Evolutionary conservation across 2,888 invertebrate genomes (phyloP).

Genomic region (Automeris io): DNA sequence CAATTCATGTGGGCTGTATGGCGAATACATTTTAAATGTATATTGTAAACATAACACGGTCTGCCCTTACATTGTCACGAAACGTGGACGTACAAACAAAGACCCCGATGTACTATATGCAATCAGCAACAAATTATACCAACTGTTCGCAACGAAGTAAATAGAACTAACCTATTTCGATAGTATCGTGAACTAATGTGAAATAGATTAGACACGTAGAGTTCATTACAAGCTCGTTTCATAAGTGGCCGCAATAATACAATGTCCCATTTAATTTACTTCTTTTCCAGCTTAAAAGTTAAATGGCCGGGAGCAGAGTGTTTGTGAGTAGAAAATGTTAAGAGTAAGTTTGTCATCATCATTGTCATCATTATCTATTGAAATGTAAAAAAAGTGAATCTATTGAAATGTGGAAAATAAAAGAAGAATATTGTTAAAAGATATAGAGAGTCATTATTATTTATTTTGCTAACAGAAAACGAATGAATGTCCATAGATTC

Average conservation of each 20-base stretch:
- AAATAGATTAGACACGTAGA: conserved; percentile 38
- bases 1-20: too few species aligned
- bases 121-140: conserved; percentile 4
- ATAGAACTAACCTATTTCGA: conserved; percentile 14
- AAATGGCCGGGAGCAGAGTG: too few species aligned
- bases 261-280: conserved; percentile 8
- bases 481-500: too few species aligned
- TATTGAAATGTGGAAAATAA: too few species aligned
- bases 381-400: too few species aligned
- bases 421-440: too few species aligned
- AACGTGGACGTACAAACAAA: conserved; percentile 3
- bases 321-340: too few species aligned
- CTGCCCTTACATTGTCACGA: conserved; percentile 1
- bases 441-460: too few species aligned
- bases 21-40: neutral
- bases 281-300: conserved; percentile 10
- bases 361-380: too few species aligned
- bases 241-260: conserved; percentile 24
- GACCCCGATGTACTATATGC: neutral
- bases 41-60: neutral
- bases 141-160: conserved; percentile 15
- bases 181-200: conserved; percentile 16
- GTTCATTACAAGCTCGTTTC: conserved; percentile 25
- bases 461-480: too few species aligned
- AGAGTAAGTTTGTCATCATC: too few species aligned